Base-by-base conservation (phyloP, 2,113 vertebrate species). In the Crotalus horridus region DNA sequence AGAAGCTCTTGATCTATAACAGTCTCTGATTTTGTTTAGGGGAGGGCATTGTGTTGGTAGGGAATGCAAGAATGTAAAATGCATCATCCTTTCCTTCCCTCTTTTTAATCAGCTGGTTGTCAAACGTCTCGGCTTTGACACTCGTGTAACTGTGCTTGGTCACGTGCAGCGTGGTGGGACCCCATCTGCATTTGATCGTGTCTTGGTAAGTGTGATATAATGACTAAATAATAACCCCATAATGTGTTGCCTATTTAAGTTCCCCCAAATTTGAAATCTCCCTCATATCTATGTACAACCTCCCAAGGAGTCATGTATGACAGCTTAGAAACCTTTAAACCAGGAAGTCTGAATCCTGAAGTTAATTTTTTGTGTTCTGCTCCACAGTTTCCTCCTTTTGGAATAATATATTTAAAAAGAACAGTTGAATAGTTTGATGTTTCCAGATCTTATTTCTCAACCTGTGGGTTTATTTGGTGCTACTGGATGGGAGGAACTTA, bases 81-180 rank as follows among this genome's bases (percentile, higher is more conserved):
- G 0, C 26, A 59, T 54, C 0, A 39, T 59, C 55, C 1, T 10
- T 6, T 48, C 20, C 2, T 15, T 26, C 20, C 53, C 33, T 10
- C n/a, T 39, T 92, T 85, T 81, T 93, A 91, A 0, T 0, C 95
- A 99, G 99, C 97, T 99, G 96, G 98, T 99, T 93, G 97, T 98
- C 33, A 95, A 98, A 39, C 97, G 98, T 81, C 94, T 99, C 95
- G 99, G 98, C 55, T 99, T 99, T 0, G 99, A 99, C 96, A 99
- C 99, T 0, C 98, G 99, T 0, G 98, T 99, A 97, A 99, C 99
- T 0, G 98, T 99, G 6, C 98, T 99, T 1, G 99, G 99, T 58
- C 99, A 99, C 0, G 99, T 99, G 93, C 99, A 99, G 97, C 97
- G 99, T 1, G 99, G 99, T 85, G 99, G 99, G 91, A 99, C 98